Percentiles rank a stretch among this genome's conserved stretches.
phyloP scores from a whole-genome alignment of 2,797 vertebrate species.

The Chiroxiphia lanceolata region DNA sequence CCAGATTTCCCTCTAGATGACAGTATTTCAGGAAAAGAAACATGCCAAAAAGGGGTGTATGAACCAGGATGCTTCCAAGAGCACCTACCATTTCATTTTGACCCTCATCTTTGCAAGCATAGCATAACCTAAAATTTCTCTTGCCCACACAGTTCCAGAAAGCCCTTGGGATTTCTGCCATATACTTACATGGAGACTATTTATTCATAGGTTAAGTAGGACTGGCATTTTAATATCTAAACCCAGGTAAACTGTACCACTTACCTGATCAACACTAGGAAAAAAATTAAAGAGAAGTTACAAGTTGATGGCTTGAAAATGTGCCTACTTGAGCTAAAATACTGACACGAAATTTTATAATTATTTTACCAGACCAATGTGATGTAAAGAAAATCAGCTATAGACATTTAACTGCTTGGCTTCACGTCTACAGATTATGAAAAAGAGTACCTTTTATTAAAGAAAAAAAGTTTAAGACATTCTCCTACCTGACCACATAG shows the following conservation, averaged over 20 bases:
- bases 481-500: neutral
- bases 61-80: neutral
- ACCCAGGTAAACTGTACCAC: neutral
- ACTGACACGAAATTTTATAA: neutral
- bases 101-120: neutral
- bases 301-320: neutral
- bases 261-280: neutral
- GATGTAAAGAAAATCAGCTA: neutral
- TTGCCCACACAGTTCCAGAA: neutral
- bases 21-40: neutral
- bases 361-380: neutral
- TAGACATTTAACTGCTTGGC: neutral
- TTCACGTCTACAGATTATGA: neutral
- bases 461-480: neutral
- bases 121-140: neutral
- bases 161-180: neutral
- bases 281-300: neutral
- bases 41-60: neutral
- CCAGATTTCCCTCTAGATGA: neutral
- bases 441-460: neutral
- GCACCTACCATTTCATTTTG: neutral
- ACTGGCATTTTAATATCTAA: neutral
- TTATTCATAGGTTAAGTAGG: neutral
- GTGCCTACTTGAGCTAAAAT: neutral
- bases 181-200: neutral